Conservation (phyloP, 2,113 vertebrate species). For the Osmerus eperlanus region DNA sequence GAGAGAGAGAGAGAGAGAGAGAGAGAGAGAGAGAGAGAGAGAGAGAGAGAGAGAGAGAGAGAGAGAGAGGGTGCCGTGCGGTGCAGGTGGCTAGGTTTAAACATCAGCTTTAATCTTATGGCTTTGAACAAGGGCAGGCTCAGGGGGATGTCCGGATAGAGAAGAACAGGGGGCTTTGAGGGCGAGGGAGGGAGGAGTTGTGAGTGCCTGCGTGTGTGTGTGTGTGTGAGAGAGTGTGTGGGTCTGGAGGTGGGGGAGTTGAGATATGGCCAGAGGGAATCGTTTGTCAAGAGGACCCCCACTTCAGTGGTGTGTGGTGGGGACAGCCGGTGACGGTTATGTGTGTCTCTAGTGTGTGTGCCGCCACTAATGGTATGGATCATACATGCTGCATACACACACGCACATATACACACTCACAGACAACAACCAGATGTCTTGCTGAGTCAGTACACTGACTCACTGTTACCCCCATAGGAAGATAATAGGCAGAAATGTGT, state of each 20-base stretch:
- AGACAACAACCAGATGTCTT: slow-evolving; percentile 57
- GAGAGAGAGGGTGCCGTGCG: slow-evolving; percentile 33
- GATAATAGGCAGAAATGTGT: slow-evolving; percentile 4
- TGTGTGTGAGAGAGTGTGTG: not conserved
- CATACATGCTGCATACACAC: slow-evolving; percentile 33
- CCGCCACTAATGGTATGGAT: slow-evolving; percentile 48
- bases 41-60: slow-evolving; percentile 26
- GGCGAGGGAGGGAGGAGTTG: slow-evolving; percentile 8
- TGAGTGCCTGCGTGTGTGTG: slow-evolving; percentile 1
- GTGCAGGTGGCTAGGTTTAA: slow-evolving; percentile 60
- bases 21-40: slow-evolving; percentile 9
- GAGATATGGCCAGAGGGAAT: slow-evolving; percentile 42
- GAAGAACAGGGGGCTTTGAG: slow-evolving; percentile 6
- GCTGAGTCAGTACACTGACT: slow-evolving; percentile 54
- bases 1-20: slow-evolving; percentile 19
- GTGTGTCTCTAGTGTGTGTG: slow-evolving; percentile 22
- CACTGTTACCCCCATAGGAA: slow-evolving; percentile 41
- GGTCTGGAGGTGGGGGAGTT: not conserved
- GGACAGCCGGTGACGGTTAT: slow-evolving; percentile 37
- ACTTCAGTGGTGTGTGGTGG: slow-evolving; percentile 27
- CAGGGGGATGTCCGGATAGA: slow-evolving; percentile 53
- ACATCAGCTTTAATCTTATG: slow-evolving; percentile 57
- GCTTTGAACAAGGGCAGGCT: slow-evolving; percentile 60
- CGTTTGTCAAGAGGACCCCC: slow-evolving; percentile 37
- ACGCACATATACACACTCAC: slow-evolving; percentile 11